A percentile compares a stretch with the other conserved stretches of the same genome.
phyloP scores from a whole-genome alignment of 2,797 vertebrate genomes.

The Threskiornis aethiopicus region DNA sequence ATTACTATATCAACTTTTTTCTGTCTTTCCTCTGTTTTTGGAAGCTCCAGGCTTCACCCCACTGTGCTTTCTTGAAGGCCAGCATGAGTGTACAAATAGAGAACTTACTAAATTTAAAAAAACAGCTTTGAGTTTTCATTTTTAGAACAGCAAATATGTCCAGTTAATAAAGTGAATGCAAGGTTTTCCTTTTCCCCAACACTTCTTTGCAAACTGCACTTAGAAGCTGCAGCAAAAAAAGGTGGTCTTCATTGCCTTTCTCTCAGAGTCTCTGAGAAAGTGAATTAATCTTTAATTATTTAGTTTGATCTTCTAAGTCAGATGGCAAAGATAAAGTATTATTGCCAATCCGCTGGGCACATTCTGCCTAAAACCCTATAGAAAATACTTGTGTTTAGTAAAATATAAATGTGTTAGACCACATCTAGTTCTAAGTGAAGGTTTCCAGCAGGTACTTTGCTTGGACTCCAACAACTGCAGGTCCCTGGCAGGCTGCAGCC shows the following conservation, averaged over 20 bases:
- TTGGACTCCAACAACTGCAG: not conserved
- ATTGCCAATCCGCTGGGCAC: not conserved
- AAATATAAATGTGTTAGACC: not conserved
- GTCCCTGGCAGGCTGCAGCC: not conserved
- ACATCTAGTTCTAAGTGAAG: not conserved
- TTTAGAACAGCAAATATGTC: not conserved
- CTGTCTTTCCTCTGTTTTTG: not conserved
- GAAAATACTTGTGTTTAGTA: not conserved
- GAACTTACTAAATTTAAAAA: constrained; percentile 28
- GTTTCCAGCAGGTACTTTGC: not conserved
- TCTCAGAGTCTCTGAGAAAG: constrained; percentile 41
- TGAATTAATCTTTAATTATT: not conserved
- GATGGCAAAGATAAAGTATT: not conserved
- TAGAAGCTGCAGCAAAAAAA: not conserved
- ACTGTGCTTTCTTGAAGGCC: constrained; percentile 73
- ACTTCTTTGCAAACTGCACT: not conserved
- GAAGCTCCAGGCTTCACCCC: not conserved
- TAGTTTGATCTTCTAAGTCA: not conserved
- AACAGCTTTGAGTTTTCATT: not conserved
- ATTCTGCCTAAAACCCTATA: not conserved
- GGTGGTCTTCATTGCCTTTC: not conserved
- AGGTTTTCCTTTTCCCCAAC: not conserved
- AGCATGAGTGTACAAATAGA: constrained; percentile 66
- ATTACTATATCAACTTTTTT: not conserved
- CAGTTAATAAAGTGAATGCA: not conserved